A percentile compares a stretch with the other conserved stretches of the same genome.
Evolutionary conservation across 2,888 invertebrate genomes (phyloP).

Genomic region (Sylvicola fuscatus): DNA sequence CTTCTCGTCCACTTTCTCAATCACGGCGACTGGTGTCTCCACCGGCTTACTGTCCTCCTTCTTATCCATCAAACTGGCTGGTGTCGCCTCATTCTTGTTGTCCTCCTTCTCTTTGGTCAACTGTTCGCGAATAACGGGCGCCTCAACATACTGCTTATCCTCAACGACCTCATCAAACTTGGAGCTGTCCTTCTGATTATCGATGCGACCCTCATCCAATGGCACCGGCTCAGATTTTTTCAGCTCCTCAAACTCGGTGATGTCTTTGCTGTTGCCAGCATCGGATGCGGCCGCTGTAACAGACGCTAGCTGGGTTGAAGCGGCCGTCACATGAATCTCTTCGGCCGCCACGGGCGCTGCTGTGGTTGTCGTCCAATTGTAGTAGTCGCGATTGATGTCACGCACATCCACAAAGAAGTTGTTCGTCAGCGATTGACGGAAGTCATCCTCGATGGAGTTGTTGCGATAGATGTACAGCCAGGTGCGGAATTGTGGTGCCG

Average conservation of each 20-base stretch:
- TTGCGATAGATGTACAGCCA: constrained; percentile 48
- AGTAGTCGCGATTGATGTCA: constrained; percentile 26
- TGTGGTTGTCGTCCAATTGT: constrained; percentile 8
- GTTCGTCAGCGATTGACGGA: constrained; percentile 33
- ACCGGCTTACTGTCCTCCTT: background rate
- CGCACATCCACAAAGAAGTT: constrained; percentile 40
- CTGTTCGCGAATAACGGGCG: constrained; percentile 20
- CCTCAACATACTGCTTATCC: constrained; percentile 25
- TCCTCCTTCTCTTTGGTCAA: constrained; percentile 14
- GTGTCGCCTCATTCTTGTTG: constrained; percentile 18
- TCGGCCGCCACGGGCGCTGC: too few species aligned
- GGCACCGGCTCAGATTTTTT: constrained; percentile 13
- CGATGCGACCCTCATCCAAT: constrained; percentile 6
- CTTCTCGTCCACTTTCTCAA: too few species aligned
- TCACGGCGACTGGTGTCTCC: too few species aligned
- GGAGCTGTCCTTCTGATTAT: constrained; percentile 16
- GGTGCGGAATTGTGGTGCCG: constrained; percentile 38
- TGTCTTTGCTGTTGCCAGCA: constrained; percentile 22
- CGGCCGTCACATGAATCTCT: background rate
- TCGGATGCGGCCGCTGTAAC: constrained; percentile 11
- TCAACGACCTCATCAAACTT: constrained; percentile 24
- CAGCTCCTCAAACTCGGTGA: constrained; percentile 23
- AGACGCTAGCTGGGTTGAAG: background rate
- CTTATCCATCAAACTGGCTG: background rate
- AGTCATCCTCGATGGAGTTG: constrained; percentile 36